A percentile compares a stretch with the other conserved stretches of the same genome.
These are phyloP conservation scores for Jaculus jaculus DNA, from an alignment of 2,113 vertebrate genomes.

Conservation along the genomic window DNA sequence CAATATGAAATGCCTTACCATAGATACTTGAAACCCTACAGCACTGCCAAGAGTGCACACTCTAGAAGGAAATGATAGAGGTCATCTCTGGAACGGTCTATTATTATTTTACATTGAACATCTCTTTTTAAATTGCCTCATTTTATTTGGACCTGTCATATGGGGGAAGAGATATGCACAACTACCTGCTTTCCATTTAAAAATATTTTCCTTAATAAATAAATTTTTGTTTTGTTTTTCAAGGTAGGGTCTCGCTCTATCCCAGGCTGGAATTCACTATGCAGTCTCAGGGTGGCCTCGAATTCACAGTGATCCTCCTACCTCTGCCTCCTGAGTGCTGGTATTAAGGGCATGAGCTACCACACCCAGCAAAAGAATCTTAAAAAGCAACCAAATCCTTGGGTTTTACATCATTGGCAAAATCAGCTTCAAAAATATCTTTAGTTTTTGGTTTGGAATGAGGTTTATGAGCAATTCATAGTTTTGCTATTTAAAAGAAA, in stretches of 20 bases:
- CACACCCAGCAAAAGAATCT: too few species aligned
- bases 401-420: slow-evolving; percentile 79
- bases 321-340: too few species aligned
- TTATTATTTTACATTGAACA: slow-evolving; percentile 28
- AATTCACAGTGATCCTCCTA: too few species aligned
- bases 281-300: too few species aligned
- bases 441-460: slow-evolving; percentile 93
- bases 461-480: slow-evolving; percentile 92
- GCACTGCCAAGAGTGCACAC: not conserved
- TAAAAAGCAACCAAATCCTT: slow-evolving; percentile 79
- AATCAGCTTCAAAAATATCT: slow-evolving; percentile 83
- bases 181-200: slow-evolving; percentile 41
- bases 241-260: not conserved
- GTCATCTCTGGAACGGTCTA: slow-evolving; percentile 16
- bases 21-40: not conserved
- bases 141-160: slow-evolving; percentile 54
- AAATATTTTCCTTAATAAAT: not conserved
- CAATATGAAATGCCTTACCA: not conserved
- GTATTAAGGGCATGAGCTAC: too few species aligned
- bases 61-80: not conserved
- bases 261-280: too few species aligned
- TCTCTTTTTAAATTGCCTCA: slow-evolving; percentile 20
- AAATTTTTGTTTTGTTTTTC: not conserved
- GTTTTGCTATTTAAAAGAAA: slow-evolving; percentile 86
- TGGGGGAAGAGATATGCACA: slow-evolving; percentile 43